Evolutionary conservation across 2,888 invertebrate genomes (phyloP), one percentile per base, ranked within the genome.

Genomic region (Synergus umbraculus): DNA sequence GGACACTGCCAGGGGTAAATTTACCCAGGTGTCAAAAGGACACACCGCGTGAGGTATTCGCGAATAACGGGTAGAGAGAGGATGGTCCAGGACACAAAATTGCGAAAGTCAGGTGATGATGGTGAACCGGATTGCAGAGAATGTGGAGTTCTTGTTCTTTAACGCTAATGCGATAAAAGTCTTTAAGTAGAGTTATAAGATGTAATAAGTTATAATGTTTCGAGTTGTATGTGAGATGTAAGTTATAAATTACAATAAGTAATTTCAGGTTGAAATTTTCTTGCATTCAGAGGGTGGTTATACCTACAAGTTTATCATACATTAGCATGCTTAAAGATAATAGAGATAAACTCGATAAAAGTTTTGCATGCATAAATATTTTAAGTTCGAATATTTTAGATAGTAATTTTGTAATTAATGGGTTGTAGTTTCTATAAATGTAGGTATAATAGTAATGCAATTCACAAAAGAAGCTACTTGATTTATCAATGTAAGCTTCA

Each of bases 21-120:
- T 84, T 82, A 80, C 81, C 83, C 81, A 77, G 79, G 83, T 84
- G 84, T 84, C 84, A 83, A 84, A 83, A 84, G 79, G 80, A 84
- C 80, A 46, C 77, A 82, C 82, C 43, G 65, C 77, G 63, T 73
- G 67, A 78, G 66, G 77, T 79, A 80, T 80, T 78, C 79, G 76
- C 79, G 22, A 76, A 63, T 76, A 76, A 76, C 63, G 63, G 76
- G 46, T 63, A 46, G 29, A 44, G 13, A 43, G 43, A n/a, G 43
- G 58, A 77, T 69, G 79, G 81, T 84, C 80, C 79, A 76, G 41
- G 63, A 79, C 77, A 77, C 80, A 81, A 79, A 79, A 79, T 77
- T 80, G 13, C 76, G 80, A 79, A 8, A 44, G 22, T 60, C 37
- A 15, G 29, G 15, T 37, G n/a, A 41, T 65, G 64, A 65, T 65